Percentiles rank a stretch among this genome's conserved stretches.
Evolutionary conservation across 2,888 invertebrate species (phyloP).

Genomic region (Polydrusus pterygomalis): DNA sequence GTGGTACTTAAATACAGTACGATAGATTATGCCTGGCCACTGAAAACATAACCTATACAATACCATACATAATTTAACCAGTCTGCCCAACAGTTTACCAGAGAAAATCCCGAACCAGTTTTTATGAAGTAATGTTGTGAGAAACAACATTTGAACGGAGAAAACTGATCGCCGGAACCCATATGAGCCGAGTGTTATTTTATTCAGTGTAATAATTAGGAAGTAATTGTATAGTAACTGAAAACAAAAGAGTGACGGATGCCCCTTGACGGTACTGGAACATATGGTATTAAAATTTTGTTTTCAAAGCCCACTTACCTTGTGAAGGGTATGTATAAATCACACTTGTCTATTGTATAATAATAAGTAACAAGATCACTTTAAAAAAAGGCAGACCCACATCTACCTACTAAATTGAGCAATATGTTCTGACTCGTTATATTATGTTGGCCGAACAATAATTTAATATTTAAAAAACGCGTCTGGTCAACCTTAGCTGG

Average conservation of each 20-base stretch:
- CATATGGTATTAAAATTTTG: not conserved
- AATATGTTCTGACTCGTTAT: not conserved
- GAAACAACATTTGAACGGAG: constrained; percentile 5
- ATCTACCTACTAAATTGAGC: not conserved
- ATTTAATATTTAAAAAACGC: not conserved
- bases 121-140: not conserved
- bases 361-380: not conserved
- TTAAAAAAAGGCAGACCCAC: not conserved
- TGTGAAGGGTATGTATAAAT: not conserved
- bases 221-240: not conserved
- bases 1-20: constrained; percentile 40
- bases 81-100: not conserved
- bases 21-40: constrained; percentile 22
- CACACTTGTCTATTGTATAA: not conserved
- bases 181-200: not conserved
- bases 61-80: constrained; percentile 4
- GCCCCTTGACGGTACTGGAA: not conserved
- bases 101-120: not conserved
- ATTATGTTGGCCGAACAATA: not conserved
- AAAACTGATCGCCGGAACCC: not conserved
- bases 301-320: not conserved
- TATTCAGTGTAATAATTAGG: no score
- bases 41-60: constrained; percentile 17
- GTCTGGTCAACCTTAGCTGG: not conserved
- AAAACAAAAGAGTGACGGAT: not conserved